A percentile compares a stretch with the other conserved stretches of the same genome.
Conservation (phyloP, 2,113 vertebrate species). For the Plecotus auritus region DNA sequence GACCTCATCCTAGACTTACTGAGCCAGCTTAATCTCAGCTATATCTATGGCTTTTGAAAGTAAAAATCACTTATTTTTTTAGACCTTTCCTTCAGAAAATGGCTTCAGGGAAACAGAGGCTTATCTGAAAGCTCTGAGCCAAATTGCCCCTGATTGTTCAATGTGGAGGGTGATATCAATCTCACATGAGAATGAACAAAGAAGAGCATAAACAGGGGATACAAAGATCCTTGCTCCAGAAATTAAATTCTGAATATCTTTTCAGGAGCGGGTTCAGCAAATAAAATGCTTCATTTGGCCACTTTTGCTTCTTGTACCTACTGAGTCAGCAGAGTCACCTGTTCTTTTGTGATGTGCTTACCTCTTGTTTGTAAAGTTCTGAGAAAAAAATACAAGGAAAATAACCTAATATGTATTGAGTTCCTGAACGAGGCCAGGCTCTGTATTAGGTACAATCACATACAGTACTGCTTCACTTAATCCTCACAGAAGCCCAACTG, state of each 20-base stretch:
- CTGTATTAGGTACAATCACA: background rate
- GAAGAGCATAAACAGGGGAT: background rate
- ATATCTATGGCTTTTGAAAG: background rate
- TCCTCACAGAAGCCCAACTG: background rate
- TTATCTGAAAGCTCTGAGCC: background rate
- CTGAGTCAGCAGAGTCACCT: background rate
- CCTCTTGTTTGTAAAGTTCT: constrained; percentile 11
- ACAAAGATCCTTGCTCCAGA: background rate
- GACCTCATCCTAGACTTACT: background rate
- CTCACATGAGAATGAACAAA: background rate
- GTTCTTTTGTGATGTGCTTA: background rate
- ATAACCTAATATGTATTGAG: background rate
- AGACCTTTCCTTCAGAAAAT: background rate
- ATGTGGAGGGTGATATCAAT: background rate
- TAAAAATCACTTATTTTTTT: background rate
- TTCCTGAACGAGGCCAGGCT: background rate
- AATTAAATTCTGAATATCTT: background rate
- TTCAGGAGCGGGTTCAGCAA: background rate
- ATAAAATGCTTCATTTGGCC: background rate
- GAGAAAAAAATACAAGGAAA: background rate
- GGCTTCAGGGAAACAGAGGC: background rate
- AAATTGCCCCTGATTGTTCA: background rate
- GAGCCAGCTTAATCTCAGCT: background rate
- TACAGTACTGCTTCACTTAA: background rate
- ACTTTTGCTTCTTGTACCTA: background rate